These are phyloP conservation scores for Mixornis gularis DNA, from an alignment of 2,113 vertebrate genomes.

Conservation along the genomic window DNA sequence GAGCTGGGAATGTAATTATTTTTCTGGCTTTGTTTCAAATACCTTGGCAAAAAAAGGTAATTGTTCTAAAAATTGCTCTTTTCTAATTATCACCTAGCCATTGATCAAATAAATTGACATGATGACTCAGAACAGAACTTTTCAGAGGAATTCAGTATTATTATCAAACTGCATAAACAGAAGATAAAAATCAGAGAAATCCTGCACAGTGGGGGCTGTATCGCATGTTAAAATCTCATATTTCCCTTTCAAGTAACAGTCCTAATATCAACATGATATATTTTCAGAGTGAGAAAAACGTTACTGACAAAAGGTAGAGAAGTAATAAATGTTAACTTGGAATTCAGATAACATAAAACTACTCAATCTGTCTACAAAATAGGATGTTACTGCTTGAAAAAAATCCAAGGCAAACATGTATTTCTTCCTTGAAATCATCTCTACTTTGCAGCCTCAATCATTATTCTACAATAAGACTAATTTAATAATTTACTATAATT, in stretches of 20 bases:
- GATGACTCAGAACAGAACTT: background rate
- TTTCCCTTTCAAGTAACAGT: background rate
- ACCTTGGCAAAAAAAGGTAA: background rate
- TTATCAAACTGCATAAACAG: background rate
- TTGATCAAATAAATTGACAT: background rate
- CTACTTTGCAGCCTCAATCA: background rate
- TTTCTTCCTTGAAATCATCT: background rate
- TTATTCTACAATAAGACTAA: background rate
- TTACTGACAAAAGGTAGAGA: background rate
- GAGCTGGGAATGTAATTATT: background rate
- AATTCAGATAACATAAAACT: background rate
- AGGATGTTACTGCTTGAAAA: background rate
- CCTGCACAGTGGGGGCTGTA: background rate
- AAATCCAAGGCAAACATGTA: background rate
- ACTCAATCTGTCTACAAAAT: background rate
- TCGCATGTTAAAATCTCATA: background rate
- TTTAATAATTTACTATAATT: background rate
- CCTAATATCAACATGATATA: background rate
- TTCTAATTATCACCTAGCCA: background rate
- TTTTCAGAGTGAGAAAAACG: background rate
- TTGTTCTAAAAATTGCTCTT: background rate
- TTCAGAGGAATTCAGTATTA: background rate
- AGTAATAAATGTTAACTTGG: background rate
- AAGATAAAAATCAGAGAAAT: background rate
- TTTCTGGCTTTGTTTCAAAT: background rate